Evolutionary conservation across 1,140 invertebrate genomes (phyloP).

Genomic region (Brachionus manjavacas): DNA sequence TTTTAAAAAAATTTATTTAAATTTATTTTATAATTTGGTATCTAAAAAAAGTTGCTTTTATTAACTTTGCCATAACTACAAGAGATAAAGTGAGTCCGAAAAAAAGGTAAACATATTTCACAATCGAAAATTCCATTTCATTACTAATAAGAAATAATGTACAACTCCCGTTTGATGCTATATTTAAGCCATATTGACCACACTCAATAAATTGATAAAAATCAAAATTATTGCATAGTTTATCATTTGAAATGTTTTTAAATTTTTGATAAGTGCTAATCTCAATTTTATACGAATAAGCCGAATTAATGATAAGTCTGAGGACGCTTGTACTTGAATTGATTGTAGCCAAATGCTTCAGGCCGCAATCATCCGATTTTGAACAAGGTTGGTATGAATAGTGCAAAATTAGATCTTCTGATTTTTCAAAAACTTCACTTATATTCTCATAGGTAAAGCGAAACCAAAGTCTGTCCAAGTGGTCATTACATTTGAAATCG

Average conservation of each 20-base stretch:
- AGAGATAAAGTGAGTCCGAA: background rate
- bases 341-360: background rate
- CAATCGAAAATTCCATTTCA: background rate
- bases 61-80: background rate
- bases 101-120: slow-evolving; percentile 12
- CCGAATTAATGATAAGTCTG: background rate
- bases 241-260: background rate
- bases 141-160: background rate
- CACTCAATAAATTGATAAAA: background rate
- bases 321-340: background rate
- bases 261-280: background rate
- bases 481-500: background rate
- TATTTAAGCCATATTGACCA: background rate
- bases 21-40: slow-evolving; percentile 23
- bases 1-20: background rate
- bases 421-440: background rate
- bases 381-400: background rate
- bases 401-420: background rate
- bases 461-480: slow-evolving; percentile 8
- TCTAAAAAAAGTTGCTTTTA: slow-evolving; percentile 21
- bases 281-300: background rate
- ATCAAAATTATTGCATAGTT: background rate
- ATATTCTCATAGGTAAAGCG: background rate
- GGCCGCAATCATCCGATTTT: background rate
- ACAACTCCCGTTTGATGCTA: background rate